Conservation (phyloP, 2,888 invertebrate species). For the Chesias legatella region DNA sequence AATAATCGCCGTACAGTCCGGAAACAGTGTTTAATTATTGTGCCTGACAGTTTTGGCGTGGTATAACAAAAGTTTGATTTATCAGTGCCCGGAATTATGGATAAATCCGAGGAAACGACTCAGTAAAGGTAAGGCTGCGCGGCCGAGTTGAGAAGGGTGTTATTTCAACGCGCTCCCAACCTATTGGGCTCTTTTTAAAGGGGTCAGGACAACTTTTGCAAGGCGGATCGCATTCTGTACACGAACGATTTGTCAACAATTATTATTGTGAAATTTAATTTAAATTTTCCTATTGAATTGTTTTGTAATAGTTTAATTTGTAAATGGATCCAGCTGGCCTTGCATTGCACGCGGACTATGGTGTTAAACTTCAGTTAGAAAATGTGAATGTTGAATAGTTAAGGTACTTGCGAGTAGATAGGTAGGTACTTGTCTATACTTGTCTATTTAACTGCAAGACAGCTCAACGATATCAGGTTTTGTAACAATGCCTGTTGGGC, state of each 20-base stretch:
- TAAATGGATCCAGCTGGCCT: slow-evolving; percentile 37
- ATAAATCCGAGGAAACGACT: slow-evolving; percentile 48
- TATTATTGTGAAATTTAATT: slow-evolving; percentile 39
- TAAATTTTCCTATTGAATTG: slow-evolving; percentile 34
- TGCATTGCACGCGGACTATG: slow-evolving; percentile 6
- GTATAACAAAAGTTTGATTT: slow-evolving; percentile 41
- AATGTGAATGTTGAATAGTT: slow-evolving; percentile 21
- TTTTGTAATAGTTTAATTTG: slow-evolving; percentile 40
- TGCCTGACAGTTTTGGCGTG: slow-evolving; percentile 57
- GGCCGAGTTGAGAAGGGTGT: slow-evolving; percentile 51
- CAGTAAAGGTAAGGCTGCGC: slow-evolving; percentile 61
- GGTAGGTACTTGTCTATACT: background rate
- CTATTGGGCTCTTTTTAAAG: slow-evolving; percentile 46
- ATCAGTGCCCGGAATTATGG: slow-evolving; percentile 42
- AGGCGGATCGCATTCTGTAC: slow-evolving; percentile 62
- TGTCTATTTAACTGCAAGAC: slow-evolving; percentile 25
- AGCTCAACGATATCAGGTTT: slow-evolving; percentile 27
- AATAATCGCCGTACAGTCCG: slow-evolving; percentile 54
- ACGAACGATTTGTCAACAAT: slow-evolving; percentile 60
- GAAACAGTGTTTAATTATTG: slow-evolving; percentile 60
- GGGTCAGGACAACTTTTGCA: slow-evolving; percentile 60
- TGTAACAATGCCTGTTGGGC: slow-evolving; percentile 30
- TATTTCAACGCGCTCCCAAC: slow-evolving; percentile 44
- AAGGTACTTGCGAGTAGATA: slow-evolving; percentile 10
- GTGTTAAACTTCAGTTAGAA: slow-evolving; percentile 12